Base-by-base conservation (phyloP, 2,888 invertebrate genomes). In the Pediacus dermestoides region DNA sequence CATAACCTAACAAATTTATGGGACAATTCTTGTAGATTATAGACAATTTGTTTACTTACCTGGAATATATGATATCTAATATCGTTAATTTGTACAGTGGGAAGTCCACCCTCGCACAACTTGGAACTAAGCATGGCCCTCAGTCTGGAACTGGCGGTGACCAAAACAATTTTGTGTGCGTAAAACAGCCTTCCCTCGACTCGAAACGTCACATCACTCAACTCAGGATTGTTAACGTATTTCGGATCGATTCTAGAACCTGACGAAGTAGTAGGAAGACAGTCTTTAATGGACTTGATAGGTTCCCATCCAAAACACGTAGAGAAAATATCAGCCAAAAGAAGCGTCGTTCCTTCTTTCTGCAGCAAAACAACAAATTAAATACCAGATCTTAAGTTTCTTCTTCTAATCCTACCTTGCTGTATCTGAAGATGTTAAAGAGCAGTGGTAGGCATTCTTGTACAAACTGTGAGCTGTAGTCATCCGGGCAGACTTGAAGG, bases 61-160 rank as follows among this genome's bases (percentile, higher is more conserved):
- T 93, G 88, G 67, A 93, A 93, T 58, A 91, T 92, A 59, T 89
- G 87, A 67, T 92, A 93, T 63, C 90, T 76, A 47, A 93, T 91
- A 62, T 93, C 92, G 55, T 91, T 90, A 54, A 93, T 91, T 69
- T 91, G 90, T 37, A 92, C 88, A 22, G 89, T 85, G 1, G 91
- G 90, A 16, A 89, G 76, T 55, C 76, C 82, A 28, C 82, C 81
- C 50, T 85, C 84, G 53, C 81, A 82, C 42, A 82, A 65, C 58
- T 82, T 84, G 3, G 83, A 82, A 56, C 82, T 82, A 25, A 92
- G 73, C 90, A 92, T 91, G 34, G 85, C 86, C 51, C 89, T 80
- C 52, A 92, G 82, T 34, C 90, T 76, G 8, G 88, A 82, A 2
- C 91, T 92, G 40, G 90, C 90, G 2, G 92, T 93, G 28, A 93